These are phyloP conservation scores for Neotoma lepida DNA, from an alignment of 2,113 vertebrate genomes.

Conservation along the genomic window DNA sequence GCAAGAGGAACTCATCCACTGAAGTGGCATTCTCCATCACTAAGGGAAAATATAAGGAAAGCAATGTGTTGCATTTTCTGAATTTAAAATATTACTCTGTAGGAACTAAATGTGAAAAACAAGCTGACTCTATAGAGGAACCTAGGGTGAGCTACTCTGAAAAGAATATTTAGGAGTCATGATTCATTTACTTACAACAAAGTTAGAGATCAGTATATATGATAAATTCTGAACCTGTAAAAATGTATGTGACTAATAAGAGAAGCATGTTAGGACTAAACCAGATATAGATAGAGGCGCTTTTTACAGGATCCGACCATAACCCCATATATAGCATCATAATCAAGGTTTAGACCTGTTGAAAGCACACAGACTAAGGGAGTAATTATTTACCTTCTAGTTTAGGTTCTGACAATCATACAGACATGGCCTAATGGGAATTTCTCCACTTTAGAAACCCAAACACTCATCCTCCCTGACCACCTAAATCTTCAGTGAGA, in stretches of 20 bases:
- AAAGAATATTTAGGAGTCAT: neutral
- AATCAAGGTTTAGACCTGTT: neutral
- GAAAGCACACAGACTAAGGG: neutral
- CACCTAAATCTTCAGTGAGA: neutral
- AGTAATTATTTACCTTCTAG: neutral
- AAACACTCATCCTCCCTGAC: neutral
- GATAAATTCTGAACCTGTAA: neutral
- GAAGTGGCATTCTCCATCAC: neutral
- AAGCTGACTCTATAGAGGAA: neutral
- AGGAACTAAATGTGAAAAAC: neutral
- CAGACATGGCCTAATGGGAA: neutral
- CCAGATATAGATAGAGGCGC: neutral
- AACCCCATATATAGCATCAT: neutral
- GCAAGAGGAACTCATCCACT: conserved; percentile 62
- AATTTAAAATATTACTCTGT: neutral
- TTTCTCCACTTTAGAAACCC: neutral
- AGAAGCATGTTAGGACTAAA: neutral
- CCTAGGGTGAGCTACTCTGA: neutral
- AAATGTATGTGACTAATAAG: neutral
- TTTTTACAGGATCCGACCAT: neutral
- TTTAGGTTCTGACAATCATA: neutral
- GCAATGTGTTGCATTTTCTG: neutral
- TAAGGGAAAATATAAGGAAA: neutral
- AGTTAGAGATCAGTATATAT: neutral
- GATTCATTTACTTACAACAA: neutral